Percentiles rank a stretch among this genome's conserved stretches.
Conservation (phyloP, 2,113 vertebrate genomes). For the Ceuthmochares aereus region DNA sequence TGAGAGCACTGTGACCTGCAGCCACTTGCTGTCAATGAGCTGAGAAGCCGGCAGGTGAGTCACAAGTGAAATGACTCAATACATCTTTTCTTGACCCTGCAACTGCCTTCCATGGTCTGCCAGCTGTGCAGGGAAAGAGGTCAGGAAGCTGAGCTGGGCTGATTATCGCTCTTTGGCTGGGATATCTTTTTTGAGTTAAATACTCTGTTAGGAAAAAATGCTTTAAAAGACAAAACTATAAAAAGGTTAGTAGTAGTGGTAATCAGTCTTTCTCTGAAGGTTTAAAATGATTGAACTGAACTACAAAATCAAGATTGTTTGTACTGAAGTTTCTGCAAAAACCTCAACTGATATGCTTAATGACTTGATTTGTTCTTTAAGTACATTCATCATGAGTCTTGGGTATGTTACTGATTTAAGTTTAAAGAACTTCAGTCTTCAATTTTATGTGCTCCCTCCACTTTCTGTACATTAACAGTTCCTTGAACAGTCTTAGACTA, state of each 20-base stretch:
- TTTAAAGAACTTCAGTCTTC: neutral
- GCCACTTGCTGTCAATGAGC: neutral
- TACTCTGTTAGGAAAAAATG: neutral
- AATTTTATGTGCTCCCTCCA: neutral
- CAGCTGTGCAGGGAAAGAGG: neutral
- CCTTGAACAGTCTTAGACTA: neutral
- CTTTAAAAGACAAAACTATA: neutral
- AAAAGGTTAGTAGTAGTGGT: neutral
- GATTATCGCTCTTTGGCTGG: neutral
- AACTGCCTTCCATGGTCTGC: neutral
- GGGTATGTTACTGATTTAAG: neutral
- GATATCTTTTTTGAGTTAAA: neutral
- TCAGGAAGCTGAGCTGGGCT: neutral
- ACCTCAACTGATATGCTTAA: neutral
- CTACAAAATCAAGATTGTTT: neutral
- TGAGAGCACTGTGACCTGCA: neutral
- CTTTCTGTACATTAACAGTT: neutral
- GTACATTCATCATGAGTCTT: neutral
- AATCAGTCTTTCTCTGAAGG: neutral
- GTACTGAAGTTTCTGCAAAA: neutral
- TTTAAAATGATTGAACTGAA: neutral
- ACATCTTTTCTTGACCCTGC: accelerated
- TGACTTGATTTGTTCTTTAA: neutral
- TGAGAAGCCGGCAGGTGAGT: neutral
- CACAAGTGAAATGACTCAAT: neutral